Base-by-base conservation (phyloP, 2,113 vertebrate species). In the Daubentonia madagascariensis region DNA sequence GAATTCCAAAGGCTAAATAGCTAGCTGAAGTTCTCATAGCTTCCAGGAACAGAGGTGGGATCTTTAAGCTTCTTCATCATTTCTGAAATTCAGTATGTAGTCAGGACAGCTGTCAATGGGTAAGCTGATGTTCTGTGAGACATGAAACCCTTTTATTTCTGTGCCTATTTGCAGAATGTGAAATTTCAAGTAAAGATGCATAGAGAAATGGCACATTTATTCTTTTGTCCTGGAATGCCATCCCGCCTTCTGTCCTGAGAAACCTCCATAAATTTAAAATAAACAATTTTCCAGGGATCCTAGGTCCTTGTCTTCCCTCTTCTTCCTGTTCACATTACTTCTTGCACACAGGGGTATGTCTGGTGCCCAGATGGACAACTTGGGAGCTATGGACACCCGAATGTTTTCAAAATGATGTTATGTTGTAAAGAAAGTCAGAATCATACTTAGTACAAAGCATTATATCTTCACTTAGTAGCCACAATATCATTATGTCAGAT, bases 341-440 rank as follows among this genome's bases (percentile, higher is more conserved):
- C 18, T 4, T 17, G 11, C 12, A 2, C 17, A 37, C 50, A 7
- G 43, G 45, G 37, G 13, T n/a, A 30, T 16, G 22, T 43, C 72
- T 35, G 20, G 13, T 17, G 25, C 20, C 75, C 35, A 72, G 40
- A 70, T 8, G 6, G 11, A 50, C 2, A 32, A 32, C 5, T 9
- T 7, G 16, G 25, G 12, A 45, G n/a, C 7, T 8, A 22, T 9
- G 3, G 5, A 16, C 1, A 4, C 1, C 2, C 37, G 45, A 32
- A 30, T 12, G 11, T 76, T 28, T 73, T 73, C 23, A 13, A 37
- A 54, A 63, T 1, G 16, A 63, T 4, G 16, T 6, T 20, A 75
- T 84, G 76, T 84, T 54, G 37, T 67, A 45, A 30, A 70, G 65
- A 43, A 54, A 65, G n/a, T 30, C 40, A 30, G 54, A 17, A 40